These are phyloP conservation scores for Climacteris rufus DNA, from an alignment of 2,113 vertebrate species.

Conservation along the genomic window DNA sequence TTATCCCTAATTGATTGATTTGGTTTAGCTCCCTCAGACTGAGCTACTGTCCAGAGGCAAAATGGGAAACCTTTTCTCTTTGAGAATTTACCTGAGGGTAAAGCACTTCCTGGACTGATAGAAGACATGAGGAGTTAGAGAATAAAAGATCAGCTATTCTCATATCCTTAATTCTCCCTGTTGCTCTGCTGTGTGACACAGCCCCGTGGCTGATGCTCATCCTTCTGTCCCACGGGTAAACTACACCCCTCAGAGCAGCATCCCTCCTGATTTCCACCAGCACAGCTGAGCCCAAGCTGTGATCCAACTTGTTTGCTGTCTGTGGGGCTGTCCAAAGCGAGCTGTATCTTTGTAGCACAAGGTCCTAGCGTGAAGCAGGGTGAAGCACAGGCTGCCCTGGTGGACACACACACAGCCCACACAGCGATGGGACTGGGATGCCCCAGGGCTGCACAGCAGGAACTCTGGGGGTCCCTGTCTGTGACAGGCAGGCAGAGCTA, in stretches of 20 bases:
- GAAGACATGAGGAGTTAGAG: neutral
- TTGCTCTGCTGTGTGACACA: rapidly evolving
- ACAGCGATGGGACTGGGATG: rapidly evolving
- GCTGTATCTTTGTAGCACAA: neutral
- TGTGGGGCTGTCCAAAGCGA: neutral
- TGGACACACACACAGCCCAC: neutral
- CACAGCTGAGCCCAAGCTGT: neutral
- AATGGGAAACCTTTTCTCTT: neutral
- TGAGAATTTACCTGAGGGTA: neutral
- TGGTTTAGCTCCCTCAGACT: neutral
- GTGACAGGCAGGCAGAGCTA: neutral
- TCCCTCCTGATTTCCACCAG: neutral
- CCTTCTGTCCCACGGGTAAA: neutral
- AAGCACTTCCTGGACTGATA: neutral
- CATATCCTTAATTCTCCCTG: neutral
- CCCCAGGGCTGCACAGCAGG: rapidly evolving
- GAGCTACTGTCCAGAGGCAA: neutral
- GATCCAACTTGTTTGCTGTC: neutral
- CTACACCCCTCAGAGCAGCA: neutral
- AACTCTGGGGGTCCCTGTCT: rapidly evolving
- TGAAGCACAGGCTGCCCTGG: rapidly evolving
- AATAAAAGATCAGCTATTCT: rapidly evolving
- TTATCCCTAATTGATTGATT: neutral
- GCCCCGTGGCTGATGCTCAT: rapidly evolving
- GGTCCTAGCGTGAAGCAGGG: neutral